phyloP scores from a whole-genome alignment of 2,113 vertebrate species.

The Rafetus swinhoei region DNA sequence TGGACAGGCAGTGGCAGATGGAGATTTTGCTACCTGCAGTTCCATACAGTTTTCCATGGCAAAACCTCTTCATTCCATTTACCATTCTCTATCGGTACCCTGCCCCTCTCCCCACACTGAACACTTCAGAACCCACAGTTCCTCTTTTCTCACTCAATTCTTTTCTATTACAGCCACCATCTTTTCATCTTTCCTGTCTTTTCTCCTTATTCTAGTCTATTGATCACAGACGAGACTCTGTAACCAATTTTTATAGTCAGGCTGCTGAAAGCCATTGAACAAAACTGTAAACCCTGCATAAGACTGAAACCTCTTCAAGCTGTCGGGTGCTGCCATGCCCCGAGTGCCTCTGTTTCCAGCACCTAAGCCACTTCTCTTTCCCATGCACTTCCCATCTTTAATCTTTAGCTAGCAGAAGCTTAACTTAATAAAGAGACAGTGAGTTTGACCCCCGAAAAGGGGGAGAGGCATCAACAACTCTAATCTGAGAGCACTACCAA shows the following conservation, averaged over 20 bases:
- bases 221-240: too few species aligned
- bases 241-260: too few species aligned
- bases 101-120: not conserved
- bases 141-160: not conserved
- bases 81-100: not conserved
- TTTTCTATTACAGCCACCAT: not conserved
- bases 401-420: not conserved
- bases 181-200: not conserved
- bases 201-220: not conserved
- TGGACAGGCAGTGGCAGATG: not conserved
- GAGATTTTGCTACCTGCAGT: not conserved
- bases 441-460: not conserved
- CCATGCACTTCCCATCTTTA: not conserved
- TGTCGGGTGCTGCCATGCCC: too few species aligned
- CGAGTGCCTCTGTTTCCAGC: too few species aligned
- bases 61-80: not conserved
- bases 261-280: too few species aligned
- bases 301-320: too few species aligned
- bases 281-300: too few species aligned
- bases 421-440: not conserved
- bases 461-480: not conserved
- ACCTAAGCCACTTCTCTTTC: not conserved
- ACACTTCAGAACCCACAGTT: not conserved
- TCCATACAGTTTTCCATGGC: not conserved
- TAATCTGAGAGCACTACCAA: not conserved